Evolutionary conservation across 2,888 invertebrate species (phyloP).

Genomic region (Actias luna): DNA sequence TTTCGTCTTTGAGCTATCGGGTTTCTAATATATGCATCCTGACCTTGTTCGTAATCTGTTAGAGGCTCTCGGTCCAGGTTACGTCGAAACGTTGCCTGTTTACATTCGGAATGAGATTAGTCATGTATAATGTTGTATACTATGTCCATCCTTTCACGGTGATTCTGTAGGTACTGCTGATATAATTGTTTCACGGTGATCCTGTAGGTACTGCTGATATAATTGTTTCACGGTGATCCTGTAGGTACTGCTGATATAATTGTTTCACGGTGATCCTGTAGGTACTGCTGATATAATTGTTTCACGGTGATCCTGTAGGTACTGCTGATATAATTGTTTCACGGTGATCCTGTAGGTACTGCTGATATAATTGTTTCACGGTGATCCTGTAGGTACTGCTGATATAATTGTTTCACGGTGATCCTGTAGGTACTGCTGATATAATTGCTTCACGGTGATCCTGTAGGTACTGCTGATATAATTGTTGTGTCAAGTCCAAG

Average conservation of each 20-base stretch:
- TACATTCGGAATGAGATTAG: not conserved
- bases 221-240: not conserved
- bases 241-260: not conserved
- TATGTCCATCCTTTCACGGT: not conserved
- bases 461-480: too few relatives aligned
- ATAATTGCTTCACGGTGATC: too few relatives aligned
- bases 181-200: not conserved
- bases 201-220: not conserved
- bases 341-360: too few relatives aligned
- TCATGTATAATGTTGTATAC: not conserved
- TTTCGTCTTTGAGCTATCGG: not conserved
- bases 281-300: too few relatives aligned
- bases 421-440: too few relatives aligned
- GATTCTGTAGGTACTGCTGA: not conserved
- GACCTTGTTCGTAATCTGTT: not conserved
- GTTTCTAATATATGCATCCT: not conserved
- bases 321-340: too few relatives aligned
- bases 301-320: too few relatives aligned
- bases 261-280: too few relatives aligned
- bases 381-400: too few relatives aligned
- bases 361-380: too few relatives aligned
- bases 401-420: too few relatives aligned
- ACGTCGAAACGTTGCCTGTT: not conserved
- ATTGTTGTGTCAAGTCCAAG: too few relatives aligned
- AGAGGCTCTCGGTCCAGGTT: not conserved